phyloP scores from a whole-genome alignment of 1,140 invertebrate species.

The Nomia melanderi region DNA sequence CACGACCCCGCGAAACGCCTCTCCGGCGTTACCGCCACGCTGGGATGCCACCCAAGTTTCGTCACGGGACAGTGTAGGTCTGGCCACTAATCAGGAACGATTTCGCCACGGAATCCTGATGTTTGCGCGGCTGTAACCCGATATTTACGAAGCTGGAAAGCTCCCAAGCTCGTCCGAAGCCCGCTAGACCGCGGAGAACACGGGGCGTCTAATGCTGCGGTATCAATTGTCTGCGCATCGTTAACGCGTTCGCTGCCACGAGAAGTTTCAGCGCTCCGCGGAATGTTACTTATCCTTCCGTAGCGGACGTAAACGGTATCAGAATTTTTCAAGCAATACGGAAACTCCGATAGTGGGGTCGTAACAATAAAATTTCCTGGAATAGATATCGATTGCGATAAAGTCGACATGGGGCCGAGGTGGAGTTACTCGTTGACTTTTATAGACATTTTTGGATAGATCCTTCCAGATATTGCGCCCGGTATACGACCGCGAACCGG shows the following conservation, averaged over 20 bases:
- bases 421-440: too few relatives aligned
- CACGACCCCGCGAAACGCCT: neutral
- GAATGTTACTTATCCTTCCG: too few relatives aligned
- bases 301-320: too few relatives aligned
- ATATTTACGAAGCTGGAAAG: conserved; percentile 54
- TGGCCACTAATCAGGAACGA: conserved; percentile 40
- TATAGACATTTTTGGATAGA: too few relatives aligned
- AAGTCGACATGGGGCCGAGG: too few relatives aligned
- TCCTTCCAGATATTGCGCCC: too few relatives aligned
- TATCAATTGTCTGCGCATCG: conserved; percentile 43
- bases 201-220: conserved; percentile 47
- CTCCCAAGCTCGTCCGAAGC: neutral
- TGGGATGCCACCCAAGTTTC: neutral
- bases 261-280: too few relatives aligned
- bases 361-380: too few relatives aligned
- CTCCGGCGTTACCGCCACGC: neutral
- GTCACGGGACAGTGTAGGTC: neutral
- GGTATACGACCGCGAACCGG: too few relatives aligned
- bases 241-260: conserved; percentile 23
- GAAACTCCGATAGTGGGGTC: too few relatives aligned
- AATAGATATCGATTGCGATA: too few relatives aligned
- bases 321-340: too few relatives aligned
- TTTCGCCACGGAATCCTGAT: conserved; percentile 50
- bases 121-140: conserved; percentile 55
- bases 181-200: neutral